Conservation (phyloP, 2,888 invertebrate species). For the Argyra leucocephala region DNA sequence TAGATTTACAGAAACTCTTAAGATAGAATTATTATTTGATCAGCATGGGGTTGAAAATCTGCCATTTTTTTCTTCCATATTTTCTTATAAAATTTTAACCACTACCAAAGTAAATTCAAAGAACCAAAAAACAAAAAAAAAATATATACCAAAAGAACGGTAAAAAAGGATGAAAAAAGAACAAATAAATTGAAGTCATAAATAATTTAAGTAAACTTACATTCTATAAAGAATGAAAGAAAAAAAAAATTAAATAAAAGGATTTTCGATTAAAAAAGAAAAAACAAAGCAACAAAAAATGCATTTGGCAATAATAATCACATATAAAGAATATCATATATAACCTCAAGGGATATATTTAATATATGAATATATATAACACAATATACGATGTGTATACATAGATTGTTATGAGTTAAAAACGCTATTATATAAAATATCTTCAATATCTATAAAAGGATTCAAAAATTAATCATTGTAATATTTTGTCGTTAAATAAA, state of each 20-base stretch:
- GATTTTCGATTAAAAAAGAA: neutral
- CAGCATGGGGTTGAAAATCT: slow-evolving; percentile 6
- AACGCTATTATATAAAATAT: neutral
- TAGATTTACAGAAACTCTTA: neutral
- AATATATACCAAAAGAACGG: too few species aligned
- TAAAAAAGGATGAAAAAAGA: neutral
- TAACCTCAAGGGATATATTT: neutral
- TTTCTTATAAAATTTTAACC: neutral
- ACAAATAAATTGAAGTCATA: neutral
- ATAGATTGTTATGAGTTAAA: neutral
- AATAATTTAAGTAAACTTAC: neutral
- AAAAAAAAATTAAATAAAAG: neutral
- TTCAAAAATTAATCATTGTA: too few species aligned
- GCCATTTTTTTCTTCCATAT: neutral
- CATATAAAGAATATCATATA: neutral
- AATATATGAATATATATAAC: too few species aligned
- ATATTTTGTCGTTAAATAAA: too few species aligned
- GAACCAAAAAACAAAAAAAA: neutral
- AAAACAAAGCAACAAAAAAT: neutral
- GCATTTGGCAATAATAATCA: slow-evolving; percentile 4
- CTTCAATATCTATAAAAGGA: neutral
- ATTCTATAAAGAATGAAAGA: too few species aligned
- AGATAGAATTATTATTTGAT: neutral
- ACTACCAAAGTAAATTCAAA: neutral
- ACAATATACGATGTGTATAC: too few species aligned